Conservation (phyloP, 2,888 invertebrate genomes). For the Plagodis pulveraria region DNA sequence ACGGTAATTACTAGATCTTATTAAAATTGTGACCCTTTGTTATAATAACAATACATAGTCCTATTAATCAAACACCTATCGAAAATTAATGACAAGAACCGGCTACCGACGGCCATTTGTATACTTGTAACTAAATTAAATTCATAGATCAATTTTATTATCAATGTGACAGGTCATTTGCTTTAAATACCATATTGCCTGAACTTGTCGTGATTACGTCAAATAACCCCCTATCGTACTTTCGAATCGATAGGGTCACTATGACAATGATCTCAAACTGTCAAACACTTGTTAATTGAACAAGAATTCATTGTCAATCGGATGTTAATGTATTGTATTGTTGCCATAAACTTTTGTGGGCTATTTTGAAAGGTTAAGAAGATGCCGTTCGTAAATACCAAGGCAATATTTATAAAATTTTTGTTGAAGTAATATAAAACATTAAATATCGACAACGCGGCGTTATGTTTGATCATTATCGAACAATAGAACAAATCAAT, state of each 20-base stretch:
- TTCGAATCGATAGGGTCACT: slow-evolving; percentile 55
- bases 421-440: slow-evolving; percentile 21
- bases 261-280: slow-evolving; percentile 79
- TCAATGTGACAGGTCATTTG: slow-evolving; percentile 71
- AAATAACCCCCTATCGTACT: slow-evolving; percentile 62
- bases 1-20: slow-evolving; percentile 27
- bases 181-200: slow-evolving; percentile 38
- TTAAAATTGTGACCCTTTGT: slow-evolving; percentile 39
- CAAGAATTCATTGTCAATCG: slow-evolving; percentile 51
- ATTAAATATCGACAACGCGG: slow-evolving; percentile 27
- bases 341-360: slow-evolving; percentile 38
- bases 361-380: slow-evolving; percentile 32
- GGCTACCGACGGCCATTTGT: slow-evolving; percentile 54
- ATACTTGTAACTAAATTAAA: slow-evolving; percentile 52
- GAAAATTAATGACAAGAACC: slow-evolving; percentile 56
- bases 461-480: slow-evolving; percentile 56
- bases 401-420: slow-evolving; percentile 35
- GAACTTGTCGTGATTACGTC: slow-evolving; percentile 28
- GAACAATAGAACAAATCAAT: slow-evolving; percentile 66
- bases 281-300: slow-evolving; percentile 54
- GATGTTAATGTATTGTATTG: slow-evolving; percentile 39
- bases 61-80: slow-evolving; percentile 60
- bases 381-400: slow-evolving; percentile 34
- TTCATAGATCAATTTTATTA: slow-evolving; percentile 62
- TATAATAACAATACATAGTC: slow-evolving; percentile 41